Evolutionary conservation across 2,113 vertebrate genomes (phyloP).

Genomic region (Syngnathoides biaculeatus): DNA sequence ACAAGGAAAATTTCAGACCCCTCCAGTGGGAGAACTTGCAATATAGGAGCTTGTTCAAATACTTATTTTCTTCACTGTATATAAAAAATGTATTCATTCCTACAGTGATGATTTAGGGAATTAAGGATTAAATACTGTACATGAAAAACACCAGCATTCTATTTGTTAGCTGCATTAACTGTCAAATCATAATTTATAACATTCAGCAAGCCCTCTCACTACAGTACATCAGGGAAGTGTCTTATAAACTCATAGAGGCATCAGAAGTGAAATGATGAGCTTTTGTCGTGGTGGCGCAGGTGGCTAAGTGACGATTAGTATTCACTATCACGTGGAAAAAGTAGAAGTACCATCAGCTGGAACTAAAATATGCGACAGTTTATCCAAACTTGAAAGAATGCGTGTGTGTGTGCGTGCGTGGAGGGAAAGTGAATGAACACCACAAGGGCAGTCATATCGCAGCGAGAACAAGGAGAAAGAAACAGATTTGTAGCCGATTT

Average conservation of each 20-base stretch:
- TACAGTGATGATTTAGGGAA: too few relatives aligned
- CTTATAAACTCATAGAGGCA: not conserved
- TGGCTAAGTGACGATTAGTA: constrained; percentile 44
- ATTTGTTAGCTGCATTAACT: not conserved
- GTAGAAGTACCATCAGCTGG: constrained; percentile 36
- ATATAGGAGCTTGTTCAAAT: too few relatives aligned
- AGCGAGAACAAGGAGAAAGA: constrained; percentile 8
- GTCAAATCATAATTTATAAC: not conserved
- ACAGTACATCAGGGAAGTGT: not conserved
- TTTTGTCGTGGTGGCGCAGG: constrained; percentile 22
- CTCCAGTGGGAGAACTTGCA: too few relatives aligned
- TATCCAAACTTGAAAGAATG: not conserved
- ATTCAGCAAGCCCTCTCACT: not conserved
- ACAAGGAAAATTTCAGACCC: too few relatives aligned
- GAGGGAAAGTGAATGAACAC: constrained; percentile 13
- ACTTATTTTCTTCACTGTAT: too few relatives aligned
- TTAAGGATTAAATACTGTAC: not conserved
- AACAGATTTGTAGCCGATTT: constrained; percentile 47
- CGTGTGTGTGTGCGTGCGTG: constrained; percentile 1
- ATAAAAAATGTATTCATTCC: too few relatives aligned
- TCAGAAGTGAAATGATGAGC: constrained; percentile 16
- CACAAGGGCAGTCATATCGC: constrained; percentile 17
- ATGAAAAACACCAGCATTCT: not conserved
- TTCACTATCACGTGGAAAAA: constrained; percentile 63
- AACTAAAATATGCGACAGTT: constrained; percentile 60